Evolutionary conservation across 2,797 vertebrate species (phyloP), one percentile per base, ranked within the genome.

Genomic region (Orestias chungarensis): DNA sequence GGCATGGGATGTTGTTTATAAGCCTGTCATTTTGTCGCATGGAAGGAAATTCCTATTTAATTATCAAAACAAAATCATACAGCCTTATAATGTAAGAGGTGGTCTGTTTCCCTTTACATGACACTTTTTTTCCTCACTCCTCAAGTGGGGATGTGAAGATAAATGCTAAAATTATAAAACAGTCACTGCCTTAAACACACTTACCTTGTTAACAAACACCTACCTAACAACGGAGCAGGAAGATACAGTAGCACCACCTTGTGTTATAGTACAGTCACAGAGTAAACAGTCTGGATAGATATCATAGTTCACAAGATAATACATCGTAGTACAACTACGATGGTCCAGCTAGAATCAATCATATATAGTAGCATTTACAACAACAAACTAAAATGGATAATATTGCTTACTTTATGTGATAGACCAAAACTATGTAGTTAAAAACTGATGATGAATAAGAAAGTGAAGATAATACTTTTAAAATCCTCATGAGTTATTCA

Each of bases 241-340:
- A 92, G 87, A 93, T 87, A 76, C 93, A 87, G 90, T 86, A 91
- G 91, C 92, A 89, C 92, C 94, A 91, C 90, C 93, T 93, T 92
- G 93, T 93, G 93, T 92, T 88, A 78, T 82, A 83, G 66, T 64
- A 84, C 55, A 74, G 82, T 66, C 78, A 85, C 66, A 86, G 76
- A 86, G 85, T 82, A 88, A 85, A 85, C 81, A 75, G 79, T 79
- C 31, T 61, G 8, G 66, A 25, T 17, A 62, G 11, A 62, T 40
- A 25, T 4, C 6, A 62, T 38, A 23, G 5, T 61, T 61, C 5
- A 38, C 11, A 3, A 59, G 35, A 38, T 38, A 62, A 40, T 57
- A 62, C 57, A 61, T 38, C 14, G 20, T 61, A 61, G 20, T 1
- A 40, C 10, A n/a, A 61, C 23, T 38, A n/a, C n/a, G 59, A 20